Evolutionary conservation across 2,797 vertebrate genomes (phyloP).

Genomic region (Linurgus olivaceus): DNA sequence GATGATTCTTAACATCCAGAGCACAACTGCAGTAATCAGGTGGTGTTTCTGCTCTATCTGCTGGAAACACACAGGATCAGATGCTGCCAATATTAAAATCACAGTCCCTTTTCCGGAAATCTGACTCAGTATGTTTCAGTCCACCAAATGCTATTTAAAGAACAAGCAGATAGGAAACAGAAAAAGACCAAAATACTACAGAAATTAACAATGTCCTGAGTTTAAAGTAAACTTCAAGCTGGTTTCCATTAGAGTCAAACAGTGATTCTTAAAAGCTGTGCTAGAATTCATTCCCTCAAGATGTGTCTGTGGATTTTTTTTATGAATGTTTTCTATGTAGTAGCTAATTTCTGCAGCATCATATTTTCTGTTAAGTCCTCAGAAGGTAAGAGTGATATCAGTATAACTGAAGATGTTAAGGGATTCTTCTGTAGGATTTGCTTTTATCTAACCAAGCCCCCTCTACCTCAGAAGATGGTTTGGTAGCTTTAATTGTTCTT

Average conservation of each 20-base stretch:
- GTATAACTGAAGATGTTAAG: not conserved
- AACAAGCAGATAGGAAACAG: not conserved
- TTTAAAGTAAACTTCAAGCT: not conserved
- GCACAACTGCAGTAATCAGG: slow-evolving; percentile 9
- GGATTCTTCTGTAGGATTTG: not conserved
- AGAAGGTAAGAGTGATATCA: not conserved
- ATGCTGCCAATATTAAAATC: slow-evolving; percentile 21
- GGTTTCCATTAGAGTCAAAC: not conserved
- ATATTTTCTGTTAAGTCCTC: not conserved
- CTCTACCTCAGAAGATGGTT: not conserved
- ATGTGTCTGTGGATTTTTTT: not conserved
- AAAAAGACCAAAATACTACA: not conserved
- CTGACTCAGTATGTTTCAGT: slow-evolving; percentile 15
- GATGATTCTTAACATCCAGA: not conserved
- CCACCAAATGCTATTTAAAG: slow-evolving; percentile 47
- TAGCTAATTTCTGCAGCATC: not conserved
- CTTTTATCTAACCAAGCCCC: not conserved
- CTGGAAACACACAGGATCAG: slow-evolving; percentile 50
- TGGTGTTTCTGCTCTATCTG: slow-evolving; percentile 42
- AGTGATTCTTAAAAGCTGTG: not conserved
- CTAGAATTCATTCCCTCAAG: not conserved
- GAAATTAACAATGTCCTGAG: not conserved
- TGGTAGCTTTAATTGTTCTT: not conserved
- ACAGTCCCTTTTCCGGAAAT: slow-evolving; percentile 47
- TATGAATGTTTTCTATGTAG: not conserved